Percentiles rank a stretch among this genome's conserved stretches.
Evolutionary conservation across 2,888 invertebrate species (phyloP).

Genomic region (Aporophyla lueneburgensis): DNA sequence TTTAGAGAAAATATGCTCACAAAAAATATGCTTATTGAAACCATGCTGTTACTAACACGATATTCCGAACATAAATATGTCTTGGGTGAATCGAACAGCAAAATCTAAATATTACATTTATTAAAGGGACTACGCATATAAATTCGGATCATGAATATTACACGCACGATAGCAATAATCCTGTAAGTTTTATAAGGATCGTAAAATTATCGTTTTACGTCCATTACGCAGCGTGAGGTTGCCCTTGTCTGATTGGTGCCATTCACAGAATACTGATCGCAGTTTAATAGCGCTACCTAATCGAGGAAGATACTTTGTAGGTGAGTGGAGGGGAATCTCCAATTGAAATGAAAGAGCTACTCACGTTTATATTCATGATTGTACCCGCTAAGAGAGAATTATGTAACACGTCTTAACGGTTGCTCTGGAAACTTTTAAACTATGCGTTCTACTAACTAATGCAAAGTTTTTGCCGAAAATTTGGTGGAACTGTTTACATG

Average conservation of each 20-base stretch:
- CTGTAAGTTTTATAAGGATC: constrained; percentile 59
- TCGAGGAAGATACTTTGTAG: constrained; percentile 55
- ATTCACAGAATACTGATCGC: constrained; percentile 68
- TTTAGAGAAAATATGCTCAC: constrained; percentile 42
- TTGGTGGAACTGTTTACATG: constrained; percentile 27
- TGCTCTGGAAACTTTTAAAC: constrained; percentile 35
- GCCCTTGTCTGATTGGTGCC: constrained; percentile 65
- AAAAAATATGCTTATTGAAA: constrained; percentile 48
- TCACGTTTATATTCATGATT: constrained; percentile 50
- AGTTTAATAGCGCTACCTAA: constrained; percentile 61
- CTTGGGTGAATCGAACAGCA: constrained; percentile 21
- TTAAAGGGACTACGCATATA: constrained; percentile 44
- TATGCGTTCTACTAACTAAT: constrained; percentile 38
- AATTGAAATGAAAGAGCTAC: constrained; percentile 48
- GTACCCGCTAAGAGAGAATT: constrained; percentile 26
- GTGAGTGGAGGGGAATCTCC: constrained; percentile 50
- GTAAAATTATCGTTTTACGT: constrained; percentile 68
- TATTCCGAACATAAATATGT: constrained; percentile 51
- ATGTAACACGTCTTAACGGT: constrained; percentile 45
- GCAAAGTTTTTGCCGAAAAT: constrained; percentile 40
- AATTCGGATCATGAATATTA: constrained; percentile 56
- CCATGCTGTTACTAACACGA: constrained; percentile 32
- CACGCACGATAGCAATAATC: constrained; percentile 62
- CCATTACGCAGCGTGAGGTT: constrained; percentile 59
- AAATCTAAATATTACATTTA: constrained; percentile 48